phyloP scores from a whole-genome alignment of 2,113 vertebrate genomes.

The Leptodactylus fuscus region DNA sequence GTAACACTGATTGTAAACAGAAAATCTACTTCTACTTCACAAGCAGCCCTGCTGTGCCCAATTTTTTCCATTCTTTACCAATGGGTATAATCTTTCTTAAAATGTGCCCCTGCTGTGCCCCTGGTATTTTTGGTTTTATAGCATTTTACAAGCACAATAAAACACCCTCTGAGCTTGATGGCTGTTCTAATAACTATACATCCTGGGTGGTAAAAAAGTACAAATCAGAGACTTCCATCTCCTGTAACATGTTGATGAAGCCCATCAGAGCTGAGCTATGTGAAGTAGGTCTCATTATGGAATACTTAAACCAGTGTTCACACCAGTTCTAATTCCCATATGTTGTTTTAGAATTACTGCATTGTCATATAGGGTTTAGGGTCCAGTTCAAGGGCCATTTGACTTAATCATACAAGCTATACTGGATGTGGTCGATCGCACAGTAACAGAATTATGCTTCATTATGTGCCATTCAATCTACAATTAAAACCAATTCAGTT shows the following conservation, averaged over 20 bases:
- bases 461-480: background rate
- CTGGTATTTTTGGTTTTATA: slow-evolving; percentile 58
- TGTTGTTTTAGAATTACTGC: background rate
- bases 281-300: slow-evolving; percentile 33
- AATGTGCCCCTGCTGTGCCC: slow-evolving; percentile 52
- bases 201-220: slow-evolving; percentile 58
- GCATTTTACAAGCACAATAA: slow-evolving; percentile 60
- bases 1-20: slow-evolving; percentile 54
- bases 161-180: slow-evolving; percentile 58
- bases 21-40: slow-evolving; percentile 51
- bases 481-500: slow-evolving; percentile 17
- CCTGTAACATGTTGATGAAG: slow-evolving; percentile 33
- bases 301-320: background rate
- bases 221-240: slow-evolving; percentile 51
- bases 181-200: slow-evolving; percentile 56
- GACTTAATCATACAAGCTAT: background rate
- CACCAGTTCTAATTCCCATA: slow-evolving; percentile 17
- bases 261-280: slow-evolving; percentile 6
- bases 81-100: slow-evolving; percentile 59
- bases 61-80: slow-evolving; percentile 59
- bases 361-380: slow-evolving; percentile 28
- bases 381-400: background rate
- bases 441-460: background rate
- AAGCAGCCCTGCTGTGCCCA: slow-evolving; percentile 51
- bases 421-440: slow-evolving; percentile 21